These are phyloP conservation scores for Formica aserva DNA, from an alignment of 2,888 invertebrate species.

Conservation along the genomic window DNA sequence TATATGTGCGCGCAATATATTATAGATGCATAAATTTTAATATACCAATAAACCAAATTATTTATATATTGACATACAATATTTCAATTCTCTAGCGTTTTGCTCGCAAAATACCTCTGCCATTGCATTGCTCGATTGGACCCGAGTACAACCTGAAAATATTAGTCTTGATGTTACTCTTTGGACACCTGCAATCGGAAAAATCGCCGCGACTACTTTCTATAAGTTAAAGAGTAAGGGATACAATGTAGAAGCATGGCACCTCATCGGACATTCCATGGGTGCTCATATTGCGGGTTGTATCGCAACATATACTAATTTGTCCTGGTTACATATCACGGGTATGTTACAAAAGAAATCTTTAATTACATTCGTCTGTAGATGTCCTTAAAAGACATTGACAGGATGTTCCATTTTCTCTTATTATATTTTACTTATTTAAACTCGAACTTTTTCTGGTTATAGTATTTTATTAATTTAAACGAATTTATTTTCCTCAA, in stretches of 20 bases:
- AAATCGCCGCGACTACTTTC: neutral
- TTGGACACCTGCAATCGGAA: neutral
- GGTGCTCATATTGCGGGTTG: constrained; percentile 6
- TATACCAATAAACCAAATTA: neutral
- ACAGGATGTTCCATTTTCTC: too few species aligned
- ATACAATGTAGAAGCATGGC: neutral
- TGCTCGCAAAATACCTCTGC: neutral
- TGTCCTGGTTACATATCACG: neutral
- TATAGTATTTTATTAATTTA: too few species aligned
- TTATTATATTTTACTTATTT: too few species aligned
- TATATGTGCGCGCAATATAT: too few species aligned
- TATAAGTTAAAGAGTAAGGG: neutral
- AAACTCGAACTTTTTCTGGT: too few species aligned
- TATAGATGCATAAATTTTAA: neutral
- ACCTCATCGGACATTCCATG: neutral
- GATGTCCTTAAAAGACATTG: too few species aligned
- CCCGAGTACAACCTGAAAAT: neutral
- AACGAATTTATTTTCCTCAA: too few species aligned
- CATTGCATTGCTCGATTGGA: constrained; percentile 2
- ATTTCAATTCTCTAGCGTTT: constrained; percentile 4
- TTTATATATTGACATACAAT: neutral
- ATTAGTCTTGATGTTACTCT: neutral
- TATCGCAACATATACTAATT: neutral
- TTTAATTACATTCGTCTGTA: neutral
- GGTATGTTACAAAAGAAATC: neutral